Base-by-base conservation (phyloP, 2,888 invertebrate genomes). In the Agriopis aurantiaria region DNA sequence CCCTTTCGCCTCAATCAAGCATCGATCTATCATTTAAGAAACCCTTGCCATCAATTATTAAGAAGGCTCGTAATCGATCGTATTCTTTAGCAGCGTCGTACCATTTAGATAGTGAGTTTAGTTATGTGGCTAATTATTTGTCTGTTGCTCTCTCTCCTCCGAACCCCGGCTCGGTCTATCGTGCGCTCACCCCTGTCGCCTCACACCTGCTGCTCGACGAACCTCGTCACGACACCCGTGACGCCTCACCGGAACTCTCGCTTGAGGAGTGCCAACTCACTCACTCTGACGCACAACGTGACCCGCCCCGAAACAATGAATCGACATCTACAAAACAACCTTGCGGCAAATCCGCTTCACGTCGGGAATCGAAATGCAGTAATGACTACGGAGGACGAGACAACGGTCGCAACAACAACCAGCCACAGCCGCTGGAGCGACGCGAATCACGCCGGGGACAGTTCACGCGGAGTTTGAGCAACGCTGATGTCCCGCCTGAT, bases 401-500 rank as follows among this genome's bases (percentile, higher is more conserved):
- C 76, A 95, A 95, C 68, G 95, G 93, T 5, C 89, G 92, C 83
- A 95, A 87, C 88, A 95, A 85, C 86, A 87, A 87, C 67, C 91
- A 95, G 74, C 95, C 92, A 73, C 95, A 95, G 65, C 93, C 91
- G 14, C 79, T 93, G 56, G 94, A 94, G 70, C 84, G 95, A 72
- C 95, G 96, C 62, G 95, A 96, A 72, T 96, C 95, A 4, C 91
- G 93, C 82, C 96, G 91, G 83, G 96, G 88, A 79, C 95, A 91
- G 85, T 97, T 97, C 85, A 97, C 97, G 68, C 95, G 97, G 81
- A 97, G 97, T 91, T 95, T 97, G 76, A 97, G 97, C 82, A 97
- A 97, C 88, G 96, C 97, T 33, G 97, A 97, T 84, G 96, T 96
- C 61, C 97, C 97, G 48, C 95, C 96, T 10, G 98, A 98, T 83